Evolutionary conservation across 1,140 invertebrate species (phyloP).

Genomic region (Olivierus martensii): DNA sequence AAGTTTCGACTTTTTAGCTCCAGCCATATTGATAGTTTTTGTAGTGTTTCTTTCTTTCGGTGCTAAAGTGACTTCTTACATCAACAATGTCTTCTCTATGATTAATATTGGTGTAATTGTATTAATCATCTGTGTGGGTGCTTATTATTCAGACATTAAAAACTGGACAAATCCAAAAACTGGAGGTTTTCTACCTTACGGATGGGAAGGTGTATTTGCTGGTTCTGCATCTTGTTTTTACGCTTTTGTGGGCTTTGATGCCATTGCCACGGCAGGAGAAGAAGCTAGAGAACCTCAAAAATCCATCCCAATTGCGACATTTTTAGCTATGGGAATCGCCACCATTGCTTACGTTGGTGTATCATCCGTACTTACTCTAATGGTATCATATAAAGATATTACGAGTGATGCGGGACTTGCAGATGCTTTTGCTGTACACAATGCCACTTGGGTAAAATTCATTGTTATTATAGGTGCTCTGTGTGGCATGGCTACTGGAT

Average conservation of each 20-base stretch:
- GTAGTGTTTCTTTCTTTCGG: constrained; percentile 45
- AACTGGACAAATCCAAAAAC: constrained; percentile 53
- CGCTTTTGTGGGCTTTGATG: constrained; percentile 72
- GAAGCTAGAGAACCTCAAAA: constrained; percentile 61
- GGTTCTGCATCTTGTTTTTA: constrained; percentile 82
- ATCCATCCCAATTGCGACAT: constrained; percentile 66
- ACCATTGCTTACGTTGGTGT: constrained; percentile 66
- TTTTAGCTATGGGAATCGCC: constrained; percentile 58
- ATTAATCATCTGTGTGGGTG: constrained; percentile 54
- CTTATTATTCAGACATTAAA: constrained; percentile 56
- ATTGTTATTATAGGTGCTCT: constrained; percentile 73
- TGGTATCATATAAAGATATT: constrained; percentile 59
- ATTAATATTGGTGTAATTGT: constrained; percentile 34
- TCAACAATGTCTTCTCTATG: constrained; percentile 65
- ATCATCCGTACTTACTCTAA: constrained; percentile 60
- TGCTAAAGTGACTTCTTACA: constrained; percentile 69
- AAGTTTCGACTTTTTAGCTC: constrained; percentile 24
- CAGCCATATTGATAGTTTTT: constrained; percentile 23
- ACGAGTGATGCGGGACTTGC: constrained; percentile 66
- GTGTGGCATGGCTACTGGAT: constrained; percentile 70
- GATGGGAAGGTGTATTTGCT: constrained; percentile 43
- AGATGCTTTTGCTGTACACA: constrained; percentile 53
- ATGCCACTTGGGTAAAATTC: constrained; percentile 62
- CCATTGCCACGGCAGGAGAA: constrained; percentile 69
- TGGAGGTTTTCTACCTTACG: constrained; percentile 66